phyloP scores from a whole-genome alignment of 1,140 invertebrate species.

The Drosophila chauvacae region DNA sequence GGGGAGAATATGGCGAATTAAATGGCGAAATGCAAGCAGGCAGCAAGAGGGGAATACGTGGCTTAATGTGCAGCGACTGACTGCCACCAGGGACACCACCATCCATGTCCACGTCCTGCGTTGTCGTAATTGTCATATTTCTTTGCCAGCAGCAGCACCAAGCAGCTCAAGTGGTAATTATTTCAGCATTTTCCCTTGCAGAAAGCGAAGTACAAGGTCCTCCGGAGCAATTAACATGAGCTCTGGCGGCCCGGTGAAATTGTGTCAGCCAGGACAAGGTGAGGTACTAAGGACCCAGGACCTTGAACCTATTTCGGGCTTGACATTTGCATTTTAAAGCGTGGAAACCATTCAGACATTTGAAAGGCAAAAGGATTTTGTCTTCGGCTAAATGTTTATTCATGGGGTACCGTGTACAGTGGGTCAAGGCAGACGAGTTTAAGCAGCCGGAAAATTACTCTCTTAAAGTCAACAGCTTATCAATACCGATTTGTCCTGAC shows the following conservation, averaged over 20 bases:
- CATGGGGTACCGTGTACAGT: slow-evolving; percentile 5
- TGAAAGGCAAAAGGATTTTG: slow-evolving; percentile 11
- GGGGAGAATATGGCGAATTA: slow-evolving; percentile 24
- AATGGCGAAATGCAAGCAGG: background rate
- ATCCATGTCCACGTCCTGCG: slow-evolving; percentile 11
- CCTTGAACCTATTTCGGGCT: slow-evolving; percentile 32
- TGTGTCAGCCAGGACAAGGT: slow-evolving; percentile 56
- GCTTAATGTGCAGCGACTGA: slow-evolving; percentile 17
- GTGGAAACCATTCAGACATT: slow-evolving; percentile 17
- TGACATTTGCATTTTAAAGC: slow-evolving; percentile 62
- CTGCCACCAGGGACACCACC: slow-evolving; percentile 21
- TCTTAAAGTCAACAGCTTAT: background rate
- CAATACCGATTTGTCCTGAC: slow-evolving; percentile 5
- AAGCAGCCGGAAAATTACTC: slow-evolving; percentile 1
- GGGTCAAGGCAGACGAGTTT: slow-evolving; percentile 31
- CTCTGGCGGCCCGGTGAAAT: slow-evolving; percentile 26
- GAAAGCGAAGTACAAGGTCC: slow-evolving; percentile 65
- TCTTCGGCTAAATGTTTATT: slow-evolving; percentile 18
- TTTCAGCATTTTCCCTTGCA: slow-evolving; percentile 55
- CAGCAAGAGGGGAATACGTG: slow-evolving; percentile 2
- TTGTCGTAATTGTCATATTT: slow-evolving; percentile 69
- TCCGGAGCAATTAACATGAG: slow-evolving; percentile 48
- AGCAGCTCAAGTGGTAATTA: slow-evolving; percentile 67
- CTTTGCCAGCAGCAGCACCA: slow-evolving; percentile 21
- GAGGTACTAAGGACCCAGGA: slow-evolving; percentile 12